Conservation (phyloP, 1,140 invertebrate genomes). For the Cheumatopsyche charites region DNA sequence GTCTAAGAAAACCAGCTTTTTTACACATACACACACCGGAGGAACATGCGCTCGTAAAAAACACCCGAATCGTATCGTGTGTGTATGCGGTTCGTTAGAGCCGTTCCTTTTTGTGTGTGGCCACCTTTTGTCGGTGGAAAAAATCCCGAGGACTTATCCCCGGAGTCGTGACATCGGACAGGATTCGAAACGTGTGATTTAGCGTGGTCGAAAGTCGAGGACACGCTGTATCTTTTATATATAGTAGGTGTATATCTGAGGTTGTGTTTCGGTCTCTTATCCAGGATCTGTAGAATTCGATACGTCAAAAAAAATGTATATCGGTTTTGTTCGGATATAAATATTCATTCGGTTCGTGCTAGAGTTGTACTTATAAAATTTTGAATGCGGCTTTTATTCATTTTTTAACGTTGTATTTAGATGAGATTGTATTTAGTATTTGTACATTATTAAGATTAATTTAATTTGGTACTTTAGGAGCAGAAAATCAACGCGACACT, state of each 20-base stretch:
- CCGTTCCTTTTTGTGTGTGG: not conserved
- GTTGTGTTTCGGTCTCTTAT: not conserved
- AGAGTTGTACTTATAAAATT: too few species aligned
- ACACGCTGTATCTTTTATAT: not conserved
- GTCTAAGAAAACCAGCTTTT: constrained; percentile 40
- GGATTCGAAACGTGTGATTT: constrained; percentile 1
- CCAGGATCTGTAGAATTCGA: constrained; percentile 5
- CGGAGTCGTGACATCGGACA: not conserved
- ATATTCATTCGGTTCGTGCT: constrained; percentile 8
- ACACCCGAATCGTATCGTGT: not conserved
- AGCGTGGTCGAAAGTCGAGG: not conserved
- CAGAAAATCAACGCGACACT: too few species aligned
- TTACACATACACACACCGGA: not conserved
- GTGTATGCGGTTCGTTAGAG: constrained; percentile 2
- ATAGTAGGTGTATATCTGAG: too few species aligned
- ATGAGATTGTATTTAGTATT: too few species aligned
- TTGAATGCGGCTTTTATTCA: too few species aligned
- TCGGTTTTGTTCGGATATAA: not conserved
- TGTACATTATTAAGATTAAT: too few species aligned
- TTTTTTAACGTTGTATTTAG: too few species aligned
- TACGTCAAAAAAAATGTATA: too few species aligned
- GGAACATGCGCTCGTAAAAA: too few species aligned
- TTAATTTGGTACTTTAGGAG: too few species aligned
- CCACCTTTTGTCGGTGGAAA: constrained; percentile 5
- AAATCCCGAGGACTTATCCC: too few species aligned